Percentiles rank a stretch among this genome's conserved stretches.
phyloP scores from a whole-genome alignment of 64 coral and sea anemone genomes.

The Acropora tenuis region DNA sequence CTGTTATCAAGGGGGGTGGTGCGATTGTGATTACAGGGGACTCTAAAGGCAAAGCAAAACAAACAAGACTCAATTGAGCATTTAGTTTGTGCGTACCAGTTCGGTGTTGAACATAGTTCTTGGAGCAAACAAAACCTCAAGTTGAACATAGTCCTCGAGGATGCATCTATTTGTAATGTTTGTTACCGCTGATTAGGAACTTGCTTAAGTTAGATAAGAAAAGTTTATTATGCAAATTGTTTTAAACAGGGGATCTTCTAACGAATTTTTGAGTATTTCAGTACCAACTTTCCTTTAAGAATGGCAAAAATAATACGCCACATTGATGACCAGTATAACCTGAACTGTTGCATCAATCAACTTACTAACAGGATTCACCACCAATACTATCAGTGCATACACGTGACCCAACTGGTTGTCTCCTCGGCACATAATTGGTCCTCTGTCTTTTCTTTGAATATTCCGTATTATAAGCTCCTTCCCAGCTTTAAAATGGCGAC shows the following conservation, averaged over 20 bases:
- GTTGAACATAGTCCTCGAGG: no score
- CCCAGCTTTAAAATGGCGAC: constrained; percentile 57
- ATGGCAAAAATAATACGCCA: no score
- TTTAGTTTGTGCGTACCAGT: no score
- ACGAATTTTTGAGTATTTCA: no score
- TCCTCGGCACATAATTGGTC: constrained; percentile 81
- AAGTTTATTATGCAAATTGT: neutral
- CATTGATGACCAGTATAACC: no score
- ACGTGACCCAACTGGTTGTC: constrained; percentile 66
- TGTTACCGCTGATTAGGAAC: no score
- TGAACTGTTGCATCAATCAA: neutral
- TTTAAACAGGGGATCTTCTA: neutral
- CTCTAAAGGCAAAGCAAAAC: neutral
- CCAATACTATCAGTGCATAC: constrained; percentile 75
- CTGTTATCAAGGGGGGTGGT: constrained; percentile 18
- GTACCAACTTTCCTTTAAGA: no score
- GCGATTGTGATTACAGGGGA: constrained; percentile 23
- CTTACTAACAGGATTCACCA: constrained; percentile 77
- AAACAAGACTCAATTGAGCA: no score
- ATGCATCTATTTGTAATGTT: no score
- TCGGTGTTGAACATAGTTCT: no score
- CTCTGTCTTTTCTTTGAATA: constrained; percentile 41
- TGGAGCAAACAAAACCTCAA: no score
- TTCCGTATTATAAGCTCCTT: constrained; percentile 70
- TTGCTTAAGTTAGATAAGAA: no score